Evolutionary conservation across 2,888 invertebrate species (phyloP).

Genomic region (Drosophila bunnanda): DNA sequence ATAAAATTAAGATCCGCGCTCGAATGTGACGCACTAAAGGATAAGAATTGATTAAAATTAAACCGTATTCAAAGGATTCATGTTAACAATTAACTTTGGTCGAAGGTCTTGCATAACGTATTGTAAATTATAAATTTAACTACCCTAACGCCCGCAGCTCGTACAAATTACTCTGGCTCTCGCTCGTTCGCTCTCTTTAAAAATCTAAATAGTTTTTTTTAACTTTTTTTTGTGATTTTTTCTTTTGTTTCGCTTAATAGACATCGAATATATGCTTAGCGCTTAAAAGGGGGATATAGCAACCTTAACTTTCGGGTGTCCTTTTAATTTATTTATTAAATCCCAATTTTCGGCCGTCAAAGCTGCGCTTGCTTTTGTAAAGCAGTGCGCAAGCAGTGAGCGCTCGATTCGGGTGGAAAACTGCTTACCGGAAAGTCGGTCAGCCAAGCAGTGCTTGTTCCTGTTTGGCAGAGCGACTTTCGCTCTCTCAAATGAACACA

Average conservation of each 20-base stretch:
- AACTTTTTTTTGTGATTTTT: constrained; percentile 30
- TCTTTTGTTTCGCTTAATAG: constrained; percentile 51
- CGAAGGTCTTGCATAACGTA: constrained; percentile 44
- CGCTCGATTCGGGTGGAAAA: constrained; percentile 2
- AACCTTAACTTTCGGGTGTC: constrained; percentile 55
- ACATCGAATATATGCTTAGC: constrained; percentile 71
- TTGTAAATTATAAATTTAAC: constrained; percentile 57
- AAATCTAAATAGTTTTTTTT: constrained; percentile 44
- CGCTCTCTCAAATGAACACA: constrained; percentile 57
- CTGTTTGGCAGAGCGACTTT: constrained; percentile 61
- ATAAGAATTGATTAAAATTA: constrained; percentile 56
- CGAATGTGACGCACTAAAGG: constrained; percentile 45
- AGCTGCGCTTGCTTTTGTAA: constrained; percentile 55
- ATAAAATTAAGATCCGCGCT: constrained; percentile 59
- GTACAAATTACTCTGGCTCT: constrained; percentile 50
- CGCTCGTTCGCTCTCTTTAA: constrained; percentile 29
- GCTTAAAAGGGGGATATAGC: constrained; percentile 51
- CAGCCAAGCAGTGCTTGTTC: constrained; percentile 32
- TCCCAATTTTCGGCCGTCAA: constrained; percentile 21
- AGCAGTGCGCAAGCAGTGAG: constrained; percentile 40
- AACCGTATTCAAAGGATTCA: constrained; percentile 56
- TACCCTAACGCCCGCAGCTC: constrained; percentile 71
- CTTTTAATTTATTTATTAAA: constrained; percentile 38
- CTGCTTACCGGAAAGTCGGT: constrained; percentile 38
- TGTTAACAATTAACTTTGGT: constrained; percentile 76